These are phyloP conservation scores for Entomyzon cyanotis DNA, from an alignment of 2,113 vertebrate species.

Conservation along the genomic window DNA sequence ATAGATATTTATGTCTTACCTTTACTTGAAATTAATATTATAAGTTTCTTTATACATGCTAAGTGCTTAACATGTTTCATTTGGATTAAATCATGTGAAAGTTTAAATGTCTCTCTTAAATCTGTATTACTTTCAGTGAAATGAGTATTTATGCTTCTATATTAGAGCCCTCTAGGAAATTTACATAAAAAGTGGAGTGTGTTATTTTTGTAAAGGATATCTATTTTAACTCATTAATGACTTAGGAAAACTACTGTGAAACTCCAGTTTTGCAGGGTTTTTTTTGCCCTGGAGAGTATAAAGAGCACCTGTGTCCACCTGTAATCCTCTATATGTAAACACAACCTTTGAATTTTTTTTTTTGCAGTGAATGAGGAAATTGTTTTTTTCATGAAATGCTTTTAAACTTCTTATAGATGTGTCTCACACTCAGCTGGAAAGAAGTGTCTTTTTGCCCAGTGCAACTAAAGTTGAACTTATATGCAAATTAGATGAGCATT, in stretches of 20 bases:
- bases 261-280: not conserved
- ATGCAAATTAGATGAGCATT: slow-evolving; percentile 41
- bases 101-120: not conserved
- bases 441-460: slow-evolving; percentile 47
- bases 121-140: not conserved
- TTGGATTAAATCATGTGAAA: not conserved
- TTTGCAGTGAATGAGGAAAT: not conserved
- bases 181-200: not conserved
- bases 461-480: slow-evolving; percentile 53
- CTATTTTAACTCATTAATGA: not conserved
- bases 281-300: not conserved
- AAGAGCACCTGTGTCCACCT: not conserved
- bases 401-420: not conserved
- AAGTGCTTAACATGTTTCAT: not conserved
- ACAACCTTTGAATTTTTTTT: not conserved
- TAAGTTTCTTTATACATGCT: not conserved
- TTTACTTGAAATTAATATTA: not conserved
- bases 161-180: not conserved
- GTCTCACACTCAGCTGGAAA: not conserved
- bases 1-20: not conserved
- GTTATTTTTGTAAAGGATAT: not conserved
- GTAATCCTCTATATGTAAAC: not conserved
- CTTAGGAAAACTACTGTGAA: not conserved
- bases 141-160: not conserved
- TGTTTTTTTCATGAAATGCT: not conserved